Conservation (phyloP, 2,113 vertebrate species). For the Neogale vison region DNA sequence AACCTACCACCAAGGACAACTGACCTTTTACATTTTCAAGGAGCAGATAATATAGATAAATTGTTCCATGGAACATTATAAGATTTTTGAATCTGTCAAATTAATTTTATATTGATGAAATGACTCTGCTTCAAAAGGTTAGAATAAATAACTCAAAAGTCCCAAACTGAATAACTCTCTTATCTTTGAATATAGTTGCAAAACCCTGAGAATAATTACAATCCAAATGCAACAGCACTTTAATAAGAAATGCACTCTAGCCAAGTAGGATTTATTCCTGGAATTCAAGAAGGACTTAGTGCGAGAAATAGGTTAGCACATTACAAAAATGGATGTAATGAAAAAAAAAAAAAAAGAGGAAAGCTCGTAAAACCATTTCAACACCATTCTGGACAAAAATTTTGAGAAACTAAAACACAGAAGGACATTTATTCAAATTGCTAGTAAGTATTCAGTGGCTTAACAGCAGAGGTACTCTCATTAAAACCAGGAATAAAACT, state of each 20-base stretch:
- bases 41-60: not conserved
- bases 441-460: not conserved
- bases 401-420: not conserved
- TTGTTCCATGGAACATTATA: not conserved
- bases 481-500: not conserved
- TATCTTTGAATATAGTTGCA: not conserved
- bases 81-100: not conserved
- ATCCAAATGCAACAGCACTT: not conserved
- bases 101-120: not conserved
- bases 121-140: not conserved
- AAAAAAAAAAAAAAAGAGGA: not conserved
- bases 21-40: not conserved
- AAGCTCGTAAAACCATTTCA: not conserved
- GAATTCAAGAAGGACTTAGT: constrained; percentile 43
- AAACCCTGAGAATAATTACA: not conserved
- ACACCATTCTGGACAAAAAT: not conserved
- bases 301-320: not conserved
- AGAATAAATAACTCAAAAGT: not conserved
- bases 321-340: not conserved
- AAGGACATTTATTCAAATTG: not conserved
- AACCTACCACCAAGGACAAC: fast-evolving
- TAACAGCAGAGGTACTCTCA: not conserved
- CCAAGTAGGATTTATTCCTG: not conserved
- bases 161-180: not conserved
- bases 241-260: not conserved